Conservation (phyloP, 2,113 vertebrate species). For the Epinephelus fuscoguttatus region DNA sequence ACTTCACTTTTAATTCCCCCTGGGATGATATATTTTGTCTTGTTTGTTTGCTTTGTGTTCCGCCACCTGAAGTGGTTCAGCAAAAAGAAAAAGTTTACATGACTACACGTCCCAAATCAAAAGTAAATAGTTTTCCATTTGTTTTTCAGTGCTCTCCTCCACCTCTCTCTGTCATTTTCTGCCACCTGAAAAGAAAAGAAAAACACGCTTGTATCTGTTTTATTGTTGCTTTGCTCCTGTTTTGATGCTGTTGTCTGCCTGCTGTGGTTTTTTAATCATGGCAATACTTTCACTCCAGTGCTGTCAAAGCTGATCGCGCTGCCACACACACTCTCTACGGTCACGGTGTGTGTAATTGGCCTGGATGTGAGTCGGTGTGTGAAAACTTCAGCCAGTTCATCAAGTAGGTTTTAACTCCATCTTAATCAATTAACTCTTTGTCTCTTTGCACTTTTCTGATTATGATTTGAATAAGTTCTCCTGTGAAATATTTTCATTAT, state of each 20-base stretch:
- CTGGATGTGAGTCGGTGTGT: conserved; percentile 93
- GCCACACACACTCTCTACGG: conserved; percentile 90
- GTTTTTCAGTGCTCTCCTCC: conserved; percentile 41
- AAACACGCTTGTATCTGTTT: conserved; percentile 25
- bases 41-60: conserved; percentile 71
- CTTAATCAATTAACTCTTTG: not conserved
- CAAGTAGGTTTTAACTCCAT: conserved; percentile 85
- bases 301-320: conserved; percentile 85
- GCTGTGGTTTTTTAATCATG: conserved; percentile 21
- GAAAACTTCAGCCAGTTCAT: conserved; percentile 94
- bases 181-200: conserved; percentile 30
- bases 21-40: conserved; percentile 51
- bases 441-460: not conserved
- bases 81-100: conserved; percentile 66
- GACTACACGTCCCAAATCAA: conserved; percentile 72
- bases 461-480: not conserved
- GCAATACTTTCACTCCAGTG: conserved; percentile 76
- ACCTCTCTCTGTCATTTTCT: conserved; percentile 57
- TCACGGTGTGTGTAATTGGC: conserved; percentile 96
- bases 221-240: conserved; percentile 24
- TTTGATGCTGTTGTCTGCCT: conserved; percentile 14
- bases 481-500: not conserved
- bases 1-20: conserved; percentile 67
- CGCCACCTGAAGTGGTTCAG: conserved; percentile 45
- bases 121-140: conserved; percentile 66